phyloP scores from a whole-genome alignment of 2,113 vertebrate genomes.

The Chlorodrepanis virens region DNA sequence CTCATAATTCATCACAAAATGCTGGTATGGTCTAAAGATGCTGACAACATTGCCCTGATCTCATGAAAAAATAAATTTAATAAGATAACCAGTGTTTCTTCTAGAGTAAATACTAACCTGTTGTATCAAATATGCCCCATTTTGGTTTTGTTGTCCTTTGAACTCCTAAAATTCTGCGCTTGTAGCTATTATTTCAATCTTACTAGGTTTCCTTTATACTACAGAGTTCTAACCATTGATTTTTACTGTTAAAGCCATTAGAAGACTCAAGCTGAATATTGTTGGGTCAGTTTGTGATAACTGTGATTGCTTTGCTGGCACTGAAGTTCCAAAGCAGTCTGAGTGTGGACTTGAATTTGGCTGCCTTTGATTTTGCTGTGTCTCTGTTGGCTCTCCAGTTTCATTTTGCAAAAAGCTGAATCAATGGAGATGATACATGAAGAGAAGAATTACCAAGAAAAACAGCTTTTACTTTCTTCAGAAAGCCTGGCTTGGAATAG shows the following conservation, averaged over 20 bases:
- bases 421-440: not conserved
- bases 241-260: conserved; percentile 13
- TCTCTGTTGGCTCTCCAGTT: conserved; percentile 14
- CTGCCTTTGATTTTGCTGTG: not conserved
- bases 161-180: not conserved
- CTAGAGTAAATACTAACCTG: not conserved
- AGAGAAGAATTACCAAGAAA: conserved; percentile 8
- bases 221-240: not conserved
- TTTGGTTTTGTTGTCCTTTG: not conserved
- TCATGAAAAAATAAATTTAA: not conserved
- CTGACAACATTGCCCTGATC: not conserved
- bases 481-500: not conserved
- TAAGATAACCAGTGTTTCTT: not conserved
- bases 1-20: not conserved
- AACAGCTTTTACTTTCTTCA: not conserved
- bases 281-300: not conserved
- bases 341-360: not conserved
- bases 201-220: not conserved
- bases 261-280: not conserved
- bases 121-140: not conserved
- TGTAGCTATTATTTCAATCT: not conserved
- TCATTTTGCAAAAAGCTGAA: conserved; percentile 27
- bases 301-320: conserved; percentile 9
- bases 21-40: not conserved
- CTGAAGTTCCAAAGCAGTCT: not conserved